Evolutionary conservation across 2,888 invertebrate genomes (phyloP), one percentile per base, ranked within the genome.

Genomic region (Eristalis arbustorum): DNA sequence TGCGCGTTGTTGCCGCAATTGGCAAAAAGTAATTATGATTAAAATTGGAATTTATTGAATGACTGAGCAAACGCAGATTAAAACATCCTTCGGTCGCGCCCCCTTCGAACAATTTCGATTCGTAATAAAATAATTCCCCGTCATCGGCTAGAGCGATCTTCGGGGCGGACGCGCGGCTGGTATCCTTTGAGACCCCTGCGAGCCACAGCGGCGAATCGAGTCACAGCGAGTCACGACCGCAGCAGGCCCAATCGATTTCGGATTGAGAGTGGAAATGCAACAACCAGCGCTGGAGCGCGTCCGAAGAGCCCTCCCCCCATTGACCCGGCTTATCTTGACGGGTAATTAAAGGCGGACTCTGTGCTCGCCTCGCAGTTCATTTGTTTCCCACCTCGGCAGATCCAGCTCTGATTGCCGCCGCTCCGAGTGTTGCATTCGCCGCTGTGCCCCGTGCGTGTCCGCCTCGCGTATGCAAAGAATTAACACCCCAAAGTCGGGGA

Each of bases 111-210:
- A 88, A 88, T 89, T 89, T 89, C 89, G 89, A 89, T 88, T 89
- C 88, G 89, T 89, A 89, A 89, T 89, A 89, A 89, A 89, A 89
- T 89, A 89, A 89, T 89, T 89, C 81, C 79, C 88, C 88, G 84
- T 88, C 88, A 84, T 88, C 88, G 84, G 82, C 72, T 68, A 69
- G 63, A 73, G 79, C 79, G 83, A 84, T 88, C 84, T 88, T 80
- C 59, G 61, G 69, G 83, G 87, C 82, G 82, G 85, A 85, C 77
- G 77, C 31, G 59, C 57, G 56, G 34, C 1, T 18, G 25, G 71
- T 74, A 64, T 75, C 83, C 79, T 83, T 59, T 64, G 73, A 74
- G 77, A 77, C 82, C 75, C 83, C 78, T 85, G 31, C 31, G 64
- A 85, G 81, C 72, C 76, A 81, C 63, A 64, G 64, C 85, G 73